Base-by-base conservation (phyloP, 2,888 invertebrate genomes). In the Tachina grossa region DNA sequence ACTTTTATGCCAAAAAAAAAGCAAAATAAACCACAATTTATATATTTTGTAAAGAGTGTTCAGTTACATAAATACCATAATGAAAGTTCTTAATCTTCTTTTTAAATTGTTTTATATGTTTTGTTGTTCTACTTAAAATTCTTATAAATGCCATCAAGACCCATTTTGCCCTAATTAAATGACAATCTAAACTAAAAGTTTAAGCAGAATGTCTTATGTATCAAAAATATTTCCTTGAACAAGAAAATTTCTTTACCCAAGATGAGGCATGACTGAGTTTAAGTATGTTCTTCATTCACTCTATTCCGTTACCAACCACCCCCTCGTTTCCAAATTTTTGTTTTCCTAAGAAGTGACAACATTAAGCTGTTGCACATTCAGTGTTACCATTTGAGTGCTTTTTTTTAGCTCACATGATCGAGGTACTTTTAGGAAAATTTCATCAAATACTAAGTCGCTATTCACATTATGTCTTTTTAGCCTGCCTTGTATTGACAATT, bases 71-170 rank as follows among this genome's bases (percentile, higher is more conserved):
- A 16, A 57, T 63, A 53, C 45, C 71, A 51, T 57, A 57, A 65
- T 13, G 19, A 3, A 61, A 83, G n/a, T 68, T 75, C 19, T 11
- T 75, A 75, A 79, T 69, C 63, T 79, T 77, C 43, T 74, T 84
- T 47, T 14, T 41, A 47, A 74, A 78, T 53, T 78, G 11, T 71
- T 71, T 53, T 65, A 11, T 63, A 16, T 11, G 4, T 43, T 43
- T 55, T 63, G 16, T 47, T 68, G 45, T 45, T 61, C 45, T 63
- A 39, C 13, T 39, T 61, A n/a, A 39, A 66, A 51, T 11, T 14
- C 76, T 41, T 39, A 31, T 31, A 19, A 47, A 61, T 13, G n/a
- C 59, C 51, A 19, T 9, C 41, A 47, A 13, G 16, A n/a, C 16
- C 5, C 1, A 1, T 74, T 69, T 19, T 45, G 9, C 6, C 14